These are phyloP conservation scores for Triplophysa tibetana DNA, from an alignment of 2,113 vertebrate species.

Conservation along the genomic window DNA sequence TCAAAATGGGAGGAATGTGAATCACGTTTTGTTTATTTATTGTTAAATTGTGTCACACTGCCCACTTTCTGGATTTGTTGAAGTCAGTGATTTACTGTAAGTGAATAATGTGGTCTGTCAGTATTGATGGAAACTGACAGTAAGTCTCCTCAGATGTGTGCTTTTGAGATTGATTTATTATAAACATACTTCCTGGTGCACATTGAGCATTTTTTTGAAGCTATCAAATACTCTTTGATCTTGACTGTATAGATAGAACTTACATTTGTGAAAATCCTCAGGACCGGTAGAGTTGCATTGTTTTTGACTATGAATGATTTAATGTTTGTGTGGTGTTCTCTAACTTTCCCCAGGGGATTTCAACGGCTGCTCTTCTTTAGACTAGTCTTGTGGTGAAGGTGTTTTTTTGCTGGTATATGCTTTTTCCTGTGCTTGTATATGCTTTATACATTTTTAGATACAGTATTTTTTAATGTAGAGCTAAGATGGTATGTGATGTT, in stretches of 20 bases:
- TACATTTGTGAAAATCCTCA: neutral
- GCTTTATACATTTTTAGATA: neutral
- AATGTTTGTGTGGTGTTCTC: conserved; percentile 15
- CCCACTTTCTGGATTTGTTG: neutral
- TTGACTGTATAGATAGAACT: neutral
- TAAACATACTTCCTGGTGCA: conserved; percentile 8
- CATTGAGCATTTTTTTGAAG: neutral
- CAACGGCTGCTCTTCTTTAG: neutral
- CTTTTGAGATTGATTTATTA: conserved; percentile 8
- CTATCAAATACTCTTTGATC: neutral
- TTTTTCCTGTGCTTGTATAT: neutral
- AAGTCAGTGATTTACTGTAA: conserved; percentile 6
- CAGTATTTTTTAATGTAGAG: neutral
- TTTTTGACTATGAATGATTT: conserved; percentile 10
- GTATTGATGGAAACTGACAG: neutral
- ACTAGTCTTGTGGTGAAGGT: conserved; percentile 16
- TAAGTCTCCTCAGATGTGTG: neutral
- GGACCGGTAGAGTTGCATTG: neutral
- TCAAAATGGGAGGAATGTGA: conserved; percentile 17
- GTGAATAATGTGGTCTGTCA: neutral
- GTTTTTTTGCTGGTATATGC: neutral
- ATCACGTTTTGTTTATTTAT: neutral
- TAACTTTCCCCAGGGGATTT: conserved; percentile 11
- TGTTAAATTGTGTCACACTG: neutral
- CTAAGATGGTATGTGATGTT: neutral